phyloP scores from a whole-genome alignment of 1,140 invertebrate genomes.

The Magallana gigas region DNA sequence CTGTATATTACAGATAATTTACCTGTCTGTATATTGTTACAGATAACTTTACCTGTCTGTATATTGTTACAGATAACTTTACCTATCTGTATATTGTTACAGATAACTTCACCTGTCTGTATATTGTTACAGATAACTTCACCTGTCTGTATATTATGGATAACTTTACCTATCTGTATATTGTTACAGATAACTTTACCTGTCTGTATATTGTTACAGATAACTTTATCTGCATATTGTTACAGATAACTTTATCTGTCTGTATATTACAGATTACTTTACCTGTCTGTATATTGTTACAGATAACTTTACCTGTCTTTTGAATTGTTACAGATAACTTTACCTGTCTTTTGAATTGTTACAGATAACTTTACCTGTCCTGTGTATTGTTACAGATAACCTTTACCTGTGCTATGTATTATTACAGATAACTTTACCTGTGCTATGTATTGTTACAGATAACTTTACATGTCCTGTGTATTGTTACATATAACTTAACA shows the following conservation, averaged over 20 bases:
- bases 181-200: conserved; percentile 38
- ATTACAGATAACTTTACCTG: conserved; percentile 86
- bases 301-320: conserved; percentile 18
- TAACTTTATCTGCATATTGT: conserved; percentile 82
- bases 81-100: conserved; percentile 80
- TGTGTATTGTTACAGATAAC: no score
- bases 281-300: conserved; percentile 83
- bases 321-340: conserved; percentile 86
- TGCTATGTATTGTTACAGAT: conserved; percentile 73
- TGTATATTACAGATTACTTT: conserved; percentile 84
- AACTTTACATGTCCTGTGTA: conserved; percentile 13
- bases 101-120: conserved; percentile 82
- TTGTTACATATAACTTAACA: conserved; percentile 85
- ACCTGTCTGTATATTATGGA: conserved; percentile 89
- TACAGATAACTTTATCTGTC: conserved; percentile 82
- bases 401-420: no score
- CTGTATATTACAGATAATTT: conserved; percentile 85
- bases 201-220: conserved; percentile 82
- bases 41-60: conserved; percentile 87
- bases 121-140: conserved; percentile 85
- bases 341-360: conserved; percentile 82
- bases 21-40: conserved; percentile 83
- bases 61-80: conserved; percentile 27
- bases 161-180: conserved; percentile 83
- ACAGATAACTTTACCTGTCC: no score